Conservation (phyloP, 2,888 invertebrate genomes). For the Micoletzkya japonica region DNA sequence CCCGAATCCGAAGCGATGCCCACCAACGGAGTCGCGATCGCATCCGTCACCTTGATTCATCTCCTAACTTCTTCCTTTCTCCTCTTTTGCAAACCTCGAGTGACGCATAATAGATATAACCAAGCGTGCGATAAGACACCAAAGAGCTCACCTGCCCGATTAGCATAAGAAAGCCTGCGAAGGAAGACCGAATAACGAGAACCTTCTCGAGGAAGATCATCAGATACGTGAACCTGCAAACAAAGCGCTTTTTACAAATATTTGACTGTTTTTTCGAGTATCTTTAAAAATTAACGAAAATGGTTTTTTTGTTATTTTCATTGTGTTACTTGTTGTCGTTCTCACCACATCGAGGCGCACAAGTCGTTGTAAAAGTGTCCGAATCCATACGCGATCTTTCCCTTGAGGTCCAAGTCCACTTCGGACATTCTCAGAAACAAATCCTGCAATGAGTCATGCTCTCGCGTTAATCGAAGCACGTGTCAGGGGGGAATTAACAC, state of each 20-base stretch:
- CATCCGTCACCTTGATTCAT: conserved; percentile 74
- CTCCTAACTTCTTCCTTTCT: neutral
- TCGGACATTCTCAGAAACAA: conserved; percentile 1
- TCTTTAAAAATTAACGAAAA: neutral
- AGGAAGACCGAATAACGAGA: conserved; percentile 44
- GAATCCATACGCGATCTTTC: conserved; percentile 68
- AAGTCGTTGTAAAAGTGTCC: conserved; percentile 90
- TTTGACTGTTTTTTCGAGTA: neutral
- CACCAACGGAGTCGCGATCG: conserved; percentile 82
- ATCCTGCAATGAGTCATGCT: conserved; percentile 4
- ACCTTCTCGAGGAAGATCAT: conserved; percentile 78
- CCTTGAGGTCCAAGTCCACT: neutral
- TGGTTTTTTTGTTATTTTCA: neutral
- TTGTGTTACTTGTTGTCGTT: neutral
- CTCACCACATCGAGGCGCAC: conserved; percentile 81
- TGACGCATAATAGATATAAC: neutral
- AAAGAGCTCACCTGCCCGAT: conserved; percentile 75
- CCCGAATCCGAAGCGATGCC: conserved; percentile 79
- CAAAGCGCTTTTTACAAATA: conserved; percentile 70
- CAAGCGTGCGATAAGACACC: neutral
- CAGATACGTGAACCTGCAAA: conserved; percentile 80
- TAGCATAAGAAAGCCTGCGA: conserved; percentile 74
- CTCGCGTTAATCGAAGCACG: too few species aligned
- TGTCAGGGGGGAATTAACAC: too few species aligned
- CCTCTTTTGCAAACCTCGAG: neutral